Evolutionary conservation across 2,888 invertebrate species (phyloP), one percentile per base, ranked within the genome.

Genomic region (Rhingia rostrata): DNA sequence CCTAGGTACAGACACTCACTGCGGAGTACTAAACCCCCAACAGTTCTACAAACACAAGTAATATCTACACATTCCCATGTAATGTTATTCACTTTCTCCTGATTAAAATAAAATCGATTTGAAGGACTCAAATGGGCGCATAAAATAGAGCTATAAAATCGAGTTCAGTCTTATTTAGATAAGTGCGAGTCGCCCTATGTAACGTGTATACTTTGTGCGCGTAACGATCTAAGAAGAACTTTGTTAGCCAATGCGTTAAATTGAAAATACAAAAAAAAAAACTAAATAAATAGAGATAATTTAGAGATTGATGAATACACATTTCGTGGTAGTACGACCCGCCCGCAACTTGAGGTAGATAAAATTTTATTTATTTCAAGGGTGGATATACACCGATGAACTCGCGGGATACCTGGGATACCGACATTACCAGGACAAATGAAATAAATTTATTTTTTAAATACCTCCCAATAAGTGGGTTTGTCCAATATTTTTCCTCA

Each of bases 51-150:
- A 7, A n/a, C 32, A 30, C 12, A 43, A 10, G 33, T 10, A 43
- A 43, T 60, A 4, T 5, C 35, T 32, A 35, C 61, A 61, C 47
- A 22, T 22, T 22, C 2, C 2, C 22, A 22, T 22, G 1, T 22
- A 22, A 22, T 61, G 37, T 41, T 41, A 32, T 51, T 53, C 58
- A 70, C 61, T 73, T 73, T 45, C 35, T 37, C 14, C 63, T 73
- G 61, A 73, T 73, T 73, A 73, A 73, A 73, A 53, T 45, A 61
- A 43, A 63, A 63, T 63, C 30, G 61, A 73, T 63, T 63, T 53
- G 6, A 54, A 43, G 54, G 33, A 45, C 67, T 53, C 37, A 33
- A 63, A 73, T 53, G 43, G 63, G 35, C 45, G 39, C 72, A 53
- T 73, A 53, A 73, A 73, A 63, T n/a, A 4, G 47, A 6, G n/a